Evolutionary conservation across 1,140 invertebrate species (phyloP), one percentile per base, ranked within the genome.

Genomic region (Neuroterus valhalla): DNA sequence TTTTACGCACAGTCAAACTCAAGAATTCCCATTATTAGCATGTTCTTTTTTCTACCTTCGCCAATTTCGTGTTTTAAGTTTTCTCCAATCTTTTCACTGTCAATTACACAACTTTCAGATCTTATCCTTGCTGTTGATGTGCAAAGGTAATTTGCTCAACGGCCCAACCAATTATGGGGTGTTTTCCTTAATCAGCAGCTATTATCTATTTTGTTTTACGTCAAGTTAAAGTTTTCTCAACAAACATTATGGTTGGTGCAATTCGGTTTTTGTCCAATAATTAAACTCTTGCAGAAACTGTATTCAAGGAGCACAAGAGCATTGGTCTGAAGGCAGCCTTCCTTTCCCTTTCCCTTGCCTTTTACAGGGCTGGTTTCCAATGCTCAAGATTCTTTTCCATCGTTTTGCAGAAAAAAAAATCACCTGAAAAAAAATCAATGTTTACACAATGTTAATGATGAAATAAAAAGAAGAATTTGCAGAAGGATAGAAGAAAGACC

Each of bases 91-190:
- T 55, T 23, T 55, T 55, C 14, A 6, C 50, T 23, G 11, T 14
- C 3, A 62, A 62, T 62, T 62, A 26, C 55, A 62, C 55, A 62
- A 62, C 52, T 62, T 62, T 15, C 1, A 62, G 12, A 31, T 23
- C 21, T 23, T 62, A 62, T 62, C 23, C 52, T 62, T 62, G 55
- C 4, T 23, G 26, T 3, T 31, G 31, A n/a, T 17, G 8, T 38
- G 31, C 31, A 8, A 38, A 38, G 31, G 31, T 38, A 38, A 38
- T 38, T 38, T 38, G 31, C 10, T 8, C 31, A 38, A 38, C 31
- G 1, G 8, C 31, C 31, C 10, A 8, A 8, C 31, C 31, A 8
- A 38, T 38, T 38, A 38, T 38, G 10, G 31, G 31, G 3, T 38
- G 31, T 38, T 38, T 31, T 38, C 10, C 31, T 38, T 8, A 38